These are phyloP conservation scores for Pangasius larnaudii DNA, from an alignment of 2,797 vertebrate species.

Conservation along the genomic window DNA sequence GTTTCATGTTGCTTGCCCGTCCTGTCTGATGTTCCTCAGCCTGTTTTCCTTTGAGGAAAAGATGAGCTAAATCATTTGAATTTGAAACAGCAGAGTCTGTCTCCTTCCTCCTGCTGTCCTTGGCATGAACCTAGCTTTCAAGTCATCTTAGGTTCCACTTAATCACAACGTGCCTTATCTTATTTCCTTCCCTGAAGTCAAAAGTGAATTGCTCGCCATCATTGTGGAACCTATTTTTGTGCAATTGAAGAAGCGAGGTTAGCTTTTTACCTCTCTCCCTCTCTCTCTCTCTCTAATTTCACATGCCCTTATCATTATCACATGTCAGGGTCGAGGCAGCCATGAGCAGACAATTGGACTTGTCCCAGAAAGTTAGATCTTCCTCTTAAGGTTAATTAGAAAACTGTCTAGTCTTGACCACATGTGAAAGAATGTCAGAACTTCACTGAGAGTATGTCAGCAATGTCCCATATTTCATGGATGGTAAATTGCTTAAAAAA, in stretches of 20 bases:
- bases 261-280: not conserved
- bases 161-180: slow-evolving; percentile 16
- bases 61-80: slow-evolving; percentile 23
- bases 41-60: slow-evolving; percentile 14
- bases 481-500: too few relatives aligned
- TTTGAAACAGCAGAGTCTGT: slow-evolving; percentile 4
- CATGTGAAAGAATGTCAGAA: not conserved
- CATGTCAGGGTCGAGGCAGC: not conserved
- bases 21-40: slow-evolving; percentile 10
- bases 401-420: slow-evolving; percentile 10
- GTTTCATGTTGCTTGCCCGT: not conserved
- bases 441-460: too few relatives aligned
- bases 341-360: slow-evolving; percentile 9
- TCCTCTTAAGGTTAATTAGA: slow-evolving; percentile 27
- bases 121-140: slow-evolving; percentile 25
- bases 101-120: slow-evolving; percentile 15
- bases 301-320: slow-evolving; percentile 12
- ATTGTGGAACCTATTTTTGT: not conserved
- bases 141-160: slow-evolving; percentile 21
- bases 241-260: not conserved
- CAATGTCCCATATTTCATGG: not conserved
- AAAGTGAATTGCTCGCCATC: not conserved
- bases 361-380: not conserved
- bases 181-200: slow-evolving; percentile 26
- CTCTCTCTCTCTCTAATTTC: not conserved